These are phyloP conservation scores for Chrysemys picta DNA, from an alignment of 2,113 vertebrate species.

Conservation along the genomic window DNA sequence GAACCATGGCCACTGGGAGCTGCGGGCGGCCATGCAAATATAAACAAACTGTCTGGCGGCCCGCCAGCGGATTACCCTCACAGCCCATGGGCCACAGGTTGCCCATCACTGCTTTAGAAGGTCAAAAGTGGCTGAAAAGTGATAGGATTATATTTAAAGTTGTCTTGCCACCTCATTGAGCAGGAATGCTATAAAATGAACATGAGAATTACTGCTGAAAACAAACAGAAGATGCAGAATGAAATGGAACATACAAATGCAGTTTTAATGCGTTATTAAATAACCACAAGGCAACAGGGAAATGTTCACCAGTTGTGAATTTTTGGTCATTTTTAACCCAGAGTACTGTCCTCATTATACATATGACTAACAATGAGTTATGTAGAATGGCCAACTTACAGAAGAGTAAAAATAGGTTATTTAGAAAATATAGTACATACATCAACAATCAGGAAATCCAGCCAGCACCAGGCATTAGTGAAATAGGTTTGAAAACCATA, in stretches of 20 bases:
- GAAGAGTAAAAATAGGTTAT: background rate
- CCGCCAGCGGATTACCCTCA: no score
- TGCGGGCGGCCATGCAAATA: no score
- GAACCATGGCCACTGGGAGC: no score
- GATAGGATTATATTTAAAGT: background rate
- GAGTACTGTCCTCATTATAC: background rate
- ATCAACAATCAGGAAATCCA: slow-evolving; percentile 98
- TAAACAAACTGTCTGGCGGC: no score
- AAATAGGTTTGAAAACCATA: slow-evolving; percentile 98
- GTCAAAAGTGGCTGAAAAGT: background rate
- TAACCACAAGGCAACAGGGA: background rate
- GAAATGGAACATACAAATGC: background rate
- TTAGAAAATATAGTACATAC: slow-evolving; percentile 82
- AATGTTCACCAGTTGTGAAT: background rate
- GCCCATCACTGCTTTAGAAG: background rate
- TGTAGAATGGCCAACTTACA: background rate
- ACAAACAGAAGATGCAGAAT: background rate
- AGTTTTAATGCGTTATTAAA: background rate
- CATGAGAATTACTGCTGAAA: background rate
- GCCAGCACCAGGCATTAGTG: slow-evolving; percentile 98
- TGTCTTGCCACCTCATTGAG: background rate
- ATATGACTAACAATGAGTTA: background rate
- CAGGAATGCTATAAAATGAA: background rate
- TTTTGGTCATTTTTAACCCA: background rate
- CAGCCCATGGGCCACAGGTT: no score